These are phyloP conservation scores for Papilio protenor DNA, from an alignment of 2,888 invertebrate genomes.

Conservation along the genomic window DNA sequence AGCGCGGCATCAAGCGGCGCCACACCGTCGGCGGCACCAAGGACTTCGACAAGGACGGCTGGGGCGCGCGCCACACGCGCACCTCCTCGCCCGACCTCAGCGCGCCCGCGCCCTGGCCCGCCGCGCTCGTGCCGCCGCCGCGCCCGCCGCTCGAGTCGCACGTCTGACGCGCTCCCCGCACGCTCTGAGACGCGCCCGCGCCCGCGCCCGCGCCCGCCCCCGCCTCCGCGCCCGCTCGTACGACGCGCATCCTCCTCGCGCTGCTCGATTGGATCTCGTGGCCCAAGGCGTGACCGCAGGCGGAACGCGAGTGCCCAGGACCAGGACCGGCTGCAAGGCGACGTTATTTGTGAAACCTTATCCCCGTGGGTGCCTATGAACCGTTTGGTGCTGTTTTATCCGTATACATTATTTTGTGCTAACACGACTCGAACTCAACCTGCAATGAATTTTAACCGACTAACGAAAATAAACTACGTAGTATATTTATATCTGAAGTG, in stretches of 20 bases:
- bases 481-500: conserved; percentile 45
- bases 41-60: conserved; percentile 88
- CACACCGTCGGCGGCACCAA: conserved; percentile 98
- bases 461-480: conserved; percentile 51
- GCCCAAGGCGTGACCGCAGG: conserved; percentile 4
- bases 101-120: conserved; percentile 58
- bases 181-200: conserved; percentile 52
- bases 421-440: conserved; percentile 55
- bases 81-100: conserved; percentile 85
- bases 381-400: conserved; percentile 44
- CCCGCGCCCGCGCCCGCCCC: conserved; percentile 61
- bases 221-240: conserved; percentile 54
- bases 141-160: conserved; percentile 70
- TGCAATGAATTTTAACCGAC: conserved; percentile 47
- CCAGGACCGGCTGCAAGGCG: conserved; percentile 32
- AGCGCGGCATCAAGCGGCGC: conserved; percentile 92
- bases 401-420: conserved; percentile 55
- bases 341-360: conserved; percentile 47
- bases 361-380: conserved; percentile 55
- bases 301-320: conserved; percentile 43
- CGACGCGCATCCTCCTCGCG: conserved; percentile 39
- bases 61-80: conserved; percentile 85
- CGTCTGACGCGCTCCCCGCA: conserved; percentile 55
- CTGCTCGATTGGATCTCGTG: conserved; percentile 25
- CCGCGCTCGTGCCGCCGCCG: conserved; percentile 66